A percentile compares a stretch with the other conserved stretches of the same genome.
Evolutionary conservation across 2,113 vertebrate genomes (phyloP).

Genomic region (Sterna hirundo): DNA sequence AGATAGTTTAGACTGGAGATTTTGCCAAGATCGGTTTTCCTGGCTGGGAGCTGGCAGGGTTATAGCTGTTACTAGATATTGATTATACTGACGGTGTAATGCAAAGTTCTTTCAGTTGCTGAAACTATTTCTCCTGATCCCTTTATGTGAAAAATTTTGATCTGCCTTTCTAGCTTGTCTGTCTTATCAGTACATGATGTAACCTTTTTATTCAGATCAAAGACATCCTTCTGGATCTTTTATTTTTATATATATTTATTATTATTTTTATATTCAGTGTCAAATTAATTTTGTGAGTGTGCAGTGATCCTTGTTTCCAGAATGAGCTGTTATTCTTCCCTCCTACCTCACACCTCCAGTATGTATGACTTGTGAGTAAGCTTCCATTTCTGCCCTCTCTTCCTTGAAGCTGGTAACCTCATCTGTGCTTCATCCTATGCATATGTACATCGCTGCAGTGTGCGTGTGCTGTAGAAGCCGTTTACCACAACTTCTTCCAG

Average conservation of each 20-base stretch:
- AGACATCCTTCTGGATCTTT: neutral
- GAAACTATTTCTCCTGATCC: constrained; percentile 1
- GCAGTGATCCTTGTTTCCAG: constrained; percentile 13
- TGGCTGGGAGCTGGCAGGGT: neutral
- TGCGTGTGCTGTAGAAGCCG: neutral
- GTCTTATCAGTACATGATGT: neutral
- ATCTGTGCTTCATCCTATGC: neutral
- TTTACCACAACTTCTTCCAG: neutral
- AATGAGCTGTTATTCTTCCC: constrained; percentile 53
- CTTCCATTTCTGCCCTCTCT: constrained; percentile 57
- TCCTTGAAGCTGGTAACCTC: constrained; percentile 34
- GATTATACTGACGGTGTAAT: neutral
- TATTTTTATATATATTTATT: neutral
- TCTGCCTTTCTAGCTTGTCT: neutral
- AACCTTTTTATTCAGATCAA: neutral
- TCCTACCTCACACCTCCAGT: constrained; percentile 61
- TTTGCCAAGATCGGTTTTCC: neutral
- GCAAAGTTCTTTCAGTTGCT: neutral
- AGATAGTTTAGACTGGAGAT: neutral
- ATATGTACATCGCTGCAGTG: neutral
- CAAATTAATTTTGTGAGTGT: constrained; percentile 16
- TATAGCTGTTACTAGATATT: neutral
- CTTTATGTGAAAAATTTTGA: neutral
- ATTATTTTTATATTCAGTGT: constrained; percentile 5
- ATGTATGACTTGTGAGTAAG: constrained; percentile 62